Evolutionary conservation across 2,888 invertebrate genomes (phyloP), one percentile per base, ranked within the genome.

Genomic region (Augochlorella aurata): DNA sequence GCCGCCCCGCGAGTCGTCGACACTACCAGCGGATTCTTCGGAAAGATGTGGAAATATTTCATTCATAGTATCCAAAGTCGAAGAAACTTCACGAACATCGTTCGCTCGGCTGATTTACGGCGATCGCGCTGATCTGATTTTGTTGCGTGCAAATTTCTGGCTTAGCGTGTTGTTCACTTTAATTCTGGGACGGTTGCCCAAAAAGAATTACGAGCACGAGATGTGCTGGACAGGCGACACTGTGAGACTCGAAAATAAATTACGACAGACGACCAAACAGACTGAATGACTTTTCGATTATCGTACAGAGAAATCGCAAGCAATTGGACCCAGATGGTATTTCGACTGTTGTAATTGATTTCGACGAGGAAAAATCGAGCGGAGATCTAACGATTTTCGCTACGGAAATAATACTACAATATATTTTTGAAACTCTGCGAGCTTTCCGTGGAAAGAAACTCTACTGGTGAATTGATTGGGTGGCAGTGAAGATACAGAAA

Each of bases 141-240:
- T 61, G 61, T 82, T 82, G 54, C 49, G 50, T 65, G 29, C 45
- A 79, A 74, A 74, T n/a, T 44, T 69, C 65, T 77, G 77, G 68
- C 66, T 74, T 75, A 50, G 44, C 1, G 3, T 21, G 50, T 5
- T 45, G 79, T 77, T 81, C 67, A 65, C 38, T 68, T 74, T 45
- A 73, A 67, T 75, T 66, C 74, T 61, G 83, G 85, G 81, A 81
- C 54, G n/a, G 12, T 49, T 87, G 87, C 85, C 87, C 87, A 49
- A 24, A 63, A 29, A 58, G 38, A 76, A 73, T 66, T 63, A 3
- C 14, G 50, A 54, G 24, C n/a, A 12, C 16, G 10, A 68, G n/a
- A 5, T 21, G 49, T 7, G 49, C 10, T 52, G 67, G 67, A 71
- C n/a, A 65, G 38, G 38, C 1, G 38, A 65, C 65, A 0, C 18